Evolutionary conservation across 2,797 vertebrate species (phyloP).

Genomic region (Nannoperca australis): DNA sequence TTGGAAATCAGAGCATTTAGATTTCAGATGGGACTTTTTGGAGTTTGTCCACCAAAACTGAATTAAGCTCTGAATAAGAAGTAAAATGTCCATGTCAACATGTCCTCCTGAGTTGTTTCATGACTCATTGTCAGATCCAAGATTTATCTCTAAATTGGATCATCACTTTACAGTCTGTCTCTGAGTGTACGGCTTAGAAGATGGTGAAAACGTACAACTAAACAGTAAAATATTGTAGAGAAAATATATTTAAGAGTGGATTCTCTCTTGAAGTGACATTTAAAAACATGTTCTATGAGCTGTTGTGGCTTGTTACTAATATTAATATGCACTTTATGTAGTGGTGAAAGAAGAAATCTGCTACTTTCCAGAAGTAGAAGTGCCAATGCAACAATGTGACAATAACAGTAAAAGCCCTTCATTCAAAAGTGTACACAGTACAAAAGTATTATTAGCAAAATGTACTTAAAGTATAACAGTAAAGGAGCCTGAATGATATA

Average conservation of each 20-base stretch:
- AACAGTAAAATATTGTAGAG: not conserved
- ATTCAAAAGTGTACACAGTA: too few relatives aligned
- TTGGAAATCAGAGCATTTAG: not conserved
- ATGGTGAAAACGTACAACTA: not conserved
- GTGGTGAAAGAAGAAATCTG: too few relatives aligned
- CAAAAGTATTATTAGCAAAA: not conserved
- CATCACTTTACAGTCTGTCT: not conserved
- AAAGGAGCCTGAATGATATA: not conserved
- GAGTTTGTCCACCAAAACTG: not conserved
- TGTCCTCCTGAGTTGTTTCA: not conserved
- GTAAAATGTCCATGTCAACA: too few relatives aligned
- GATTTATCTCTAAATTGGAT: not conserved
- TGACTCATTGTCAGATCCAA: not conserved
- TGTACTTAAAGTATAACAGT: not conserved
- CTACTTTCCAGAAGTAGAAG: too few relatives aligned
- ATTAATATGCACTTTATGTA: too few relatives aligned
- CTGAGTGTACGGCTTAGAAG: not conserved
- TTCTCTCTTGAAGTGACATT: not conserved
- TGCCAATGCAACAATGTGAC: too few relatives aligned
- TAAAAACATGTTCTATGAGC: too few relatives aligned
- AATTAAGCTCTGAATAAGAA: not conserved
- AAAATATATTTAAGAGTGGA: not conserved
- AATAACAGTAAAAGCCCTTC: too few relatives aligned
- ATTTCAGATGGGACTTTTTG: not conserved
- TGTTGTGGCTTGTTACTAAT: too few relatives aligned